Percentiles rank a stretch among this genome's conserved stretches.
phyloP scores from a whole-genome alignment of 2,888 invertebrate species.

The Cetonia aurata region DNA sequence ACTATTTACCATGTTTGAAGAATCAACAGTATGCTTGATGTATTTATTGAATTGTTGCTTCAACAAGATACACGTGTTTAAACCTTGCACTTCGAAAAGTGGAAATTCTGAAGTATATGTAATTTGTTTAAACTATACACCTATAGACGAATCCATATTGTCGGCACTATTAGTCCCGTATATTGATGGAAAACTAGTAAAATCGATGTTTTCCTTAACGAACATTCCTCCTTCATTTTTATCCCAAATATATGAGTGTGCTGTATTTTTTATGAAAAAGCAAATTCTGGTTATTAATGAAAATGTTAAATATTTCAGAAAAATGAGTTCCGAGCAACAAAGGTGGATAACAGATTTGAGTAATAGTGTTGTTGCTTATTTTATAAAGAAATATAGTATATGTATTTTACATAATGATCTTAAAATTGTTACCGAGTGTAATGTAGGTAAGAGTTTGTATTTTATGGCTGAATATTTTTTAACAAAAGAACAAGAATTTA shows the following conservation, averaged over 20 bases:
- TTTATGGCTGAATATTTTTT: conserved; percentile 23
- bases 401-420: conserved; percentile 66
- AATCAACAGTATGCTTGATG: conserved; percentile 81
- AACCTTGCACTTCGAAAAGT: conserved; percentile 93
- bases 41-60: conserved; percentile 85
- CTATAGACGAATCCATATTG: conserved; percentile 52
- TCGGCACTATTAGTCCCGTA: conserved; percentile 66
- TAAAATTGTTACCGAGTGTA: conserved; percentile 61
- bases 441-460: conserved; percentile 28
- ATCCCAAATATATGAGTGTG: conserved; percentile 74
- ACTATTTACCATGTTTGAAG: conserved; percentile 91
- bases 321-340: conserved; percentile 56
- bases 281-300: conserved; percentile 78
- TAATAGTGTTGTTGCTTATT: conserved; percentile 70
- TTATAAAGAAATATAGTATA: conserved; percentile 72
- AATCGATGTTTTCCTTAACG: conserved; percentile 73
- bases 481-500: conserved; percentile 15
- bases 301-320: conserved; percentile 74
- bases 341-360: conserved; percentile 53
- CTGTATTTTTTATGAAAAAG: conserved; percentile 74
- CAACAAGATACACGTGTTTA: conserved; percentile 79
- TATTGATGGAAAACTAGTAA: conserved; percentile 60
- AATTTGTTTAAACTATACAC: conserved; percentile 76
- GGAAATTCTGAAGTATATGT: conserved; percentile 96
- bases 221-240: conserved; percentile 75